Conservation (phyloP, 2,797 vertebrate genomes). For the Eupleurogrammus muticus region DNA sequence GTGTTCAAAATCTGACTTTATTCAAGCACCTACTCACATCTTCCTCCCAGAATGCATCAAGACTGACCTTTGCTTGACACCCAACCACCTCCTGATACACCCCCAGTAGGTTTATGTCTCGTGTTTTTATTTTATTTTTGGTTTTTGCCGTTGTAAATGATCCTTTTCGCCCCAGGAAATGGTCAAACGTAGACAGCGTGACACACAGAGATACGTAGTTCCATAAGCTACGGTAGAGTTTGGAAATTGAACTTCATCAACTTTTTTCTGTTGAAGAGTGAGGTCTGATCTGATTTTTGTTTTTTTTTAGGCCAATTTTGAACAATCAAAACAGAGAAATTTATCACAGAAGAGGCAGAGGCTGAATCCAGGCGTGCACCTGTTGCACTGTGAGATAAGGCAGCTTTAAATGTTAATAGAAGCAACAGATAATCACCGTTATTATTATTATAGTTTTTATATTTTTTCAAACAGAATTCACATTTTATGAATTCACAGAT, state of each 20-base stretch:
- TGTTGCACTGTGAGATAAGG: background rate
- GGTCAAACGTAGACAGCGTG: background rate
- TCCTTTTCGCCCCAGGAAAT: background rate
- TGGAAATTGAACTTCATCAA: background rate
- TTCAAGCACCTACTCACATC: conserved; percentile 22
- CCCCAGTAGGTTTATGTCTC: conserved; percentile 4
- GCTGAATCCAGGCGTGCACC: background rate
- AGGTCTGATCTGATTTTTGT: conserved; percentile 4
- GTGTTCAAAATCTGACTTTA: conserved; percentile 21
- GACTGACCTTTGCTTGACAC: background rate
- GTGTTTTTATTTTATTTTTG: conserved; percentile 1
- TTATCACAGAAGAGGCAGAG: background rate
- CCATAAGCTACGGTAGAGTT: background rate
- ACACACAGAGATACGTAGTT: background rate
- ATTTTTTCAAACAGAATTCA: background rate
- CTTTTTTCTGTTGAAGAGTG: conserved; percentile 10
- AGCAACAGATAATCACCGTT: background rate
- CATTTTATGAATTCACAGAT: background rate
- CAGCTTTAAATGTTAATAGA: background rate
- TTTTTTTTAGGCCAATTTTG: background rate
- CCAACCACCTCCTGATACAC: background rate
- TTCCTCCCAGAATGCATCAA: conserved; percentile 19
- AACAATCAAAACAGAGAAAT: background rate
- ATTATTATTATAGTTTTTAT: no score
- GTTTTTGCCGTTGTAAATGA: conserved; percentile 18